phyloP scores from a whole-genome alignment of 2,113 vertebrate genomes.

The Chaenocephalus aceratus region DNA sequence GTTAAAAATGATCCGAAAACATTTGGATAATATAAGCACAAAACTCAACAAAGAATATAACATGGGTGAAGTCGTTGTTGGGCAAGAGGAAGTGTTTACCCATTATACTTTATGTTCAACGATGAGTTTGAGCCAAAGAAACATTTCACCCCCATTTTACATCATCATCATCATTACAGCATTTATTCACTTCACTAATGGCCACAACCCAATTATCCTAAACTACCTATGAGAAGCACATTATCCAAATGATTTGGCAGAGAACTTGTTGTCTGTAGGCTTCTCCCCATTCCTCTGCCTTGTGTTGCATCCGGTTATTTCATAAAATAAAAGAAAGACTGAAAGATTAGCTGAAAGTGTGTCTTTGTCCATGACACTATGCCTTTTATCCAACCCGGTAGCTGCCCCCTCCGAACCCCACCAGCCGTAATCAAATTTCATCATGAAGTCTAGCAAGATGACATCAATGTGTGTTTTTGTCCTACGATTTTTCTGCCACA shows the following conservation, averaged over 20 bases:
- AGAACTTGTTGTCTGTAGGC: constrained; percentile 25
- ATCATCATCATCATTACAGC: constrained; percentile 3
- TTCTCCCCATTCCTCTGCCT: constrained; percentile 20
- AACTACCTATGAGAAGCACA: constrained; percentile 60
- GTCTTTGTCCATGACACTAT: too few relatives aligned
- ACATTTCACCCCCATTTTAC: too few relatives aligned
- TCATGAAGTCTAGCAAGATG: too few relatives aligned
- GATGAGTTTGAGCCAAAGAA: background rate
- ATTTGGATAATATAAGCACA: too few relatives aligned
- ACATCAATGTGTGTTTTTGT: constrained; percentile 25
- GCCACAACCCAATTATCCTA: constrained; percentile 34
- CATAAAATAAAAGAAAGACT: constrained; percentile 38
- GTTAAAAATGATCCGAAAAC: too few relatives aligned
- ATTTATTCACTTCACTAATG: constrained; percentile 65
- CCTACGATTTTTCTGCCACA: constrained; percentile 10
- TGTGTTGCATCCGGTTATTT: constrained; percentile 31
- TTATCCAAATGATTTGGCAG: constrained; percentile 60
- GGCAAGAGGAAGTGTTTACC: too few relatives aligned
- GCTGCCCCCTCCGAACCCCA: background rate
- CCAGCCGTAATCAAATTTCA: constrained; percentile 56
- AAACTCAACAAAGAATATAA: too few relatives aligned
- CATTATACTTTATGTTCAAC: too few relatives aligned
- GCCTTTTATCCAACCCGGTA: too few relatives aligned
- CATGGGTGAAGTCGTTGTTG: too few relatives aligned
- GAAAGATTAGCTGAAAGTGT: background rate